phyloP scores from a whole-genome alignment of 1,140 invertebrate genomes.

The Calephelis virginiensis region DNA sequence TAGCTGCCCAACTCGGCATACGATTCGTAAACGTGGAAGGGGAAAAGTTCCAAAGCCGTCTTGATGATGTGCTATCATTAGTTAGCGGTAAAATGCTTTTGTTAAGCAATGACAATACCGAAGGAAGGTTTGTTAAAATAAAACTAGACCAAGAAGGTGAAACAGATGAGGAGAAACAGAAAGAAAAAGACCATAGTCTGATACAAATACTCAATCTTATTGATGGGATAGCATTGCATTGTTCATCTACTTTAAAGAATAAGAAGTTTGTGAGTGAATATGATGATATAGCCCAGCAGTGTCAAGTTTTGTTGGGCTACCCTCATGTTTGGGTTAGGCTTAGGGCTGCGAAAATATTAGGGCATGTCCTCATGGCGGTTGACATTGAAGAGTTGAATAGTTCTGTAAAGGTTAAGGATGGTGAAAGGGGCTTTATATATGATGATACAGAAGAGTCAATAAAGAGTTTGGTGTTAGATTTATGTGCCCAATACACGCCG shows the following conservation, averaged over 20 bases:
- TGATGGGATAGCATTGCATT: constrained; percentile 75
- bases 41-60: constrained; percentile 81
- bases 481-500: constrained; percentile 86
- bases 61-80: constrained; percentile 80
- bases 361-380: constrained; percentile 83
- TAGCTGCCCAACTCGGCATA: constrained; percentile 82
- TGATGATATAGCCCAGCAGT: constrained; percentile 84
- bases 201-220: constrained; percentile 80
- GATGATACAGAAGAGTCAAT: constrained; percentile 80
- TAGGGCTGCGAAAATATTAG: constrained; percentile 85
- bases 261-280: constrained; percentile 62
- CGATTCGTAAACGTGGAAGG: constrained; percentile 87
- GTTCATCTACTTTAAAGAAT: constrained; percentile 64
- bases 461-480: constrained; percentile 84
- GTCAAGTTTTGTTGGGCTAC: constrained; percentile 82
- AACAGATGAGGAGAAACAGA: constrained; percentile 69
- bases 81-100: constrained; percentile 65
- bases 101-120: constrained; percentile 65
- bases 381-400: constrained; percentile 80
- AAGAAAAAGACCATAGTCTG: constrained; percentile 76
- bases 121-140: constrained; percentile 67
- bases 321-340: constrained; percentile 85
- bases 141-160: constrained; percentile 52
- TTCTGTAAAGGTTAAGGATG: constrained; percentile 49
- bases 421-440: constrained; percentile 81